Evolutionary conservation across 2,113 vertebrate species (phyloP), one percentile per base, ranked within the genome.

Genomic region (Ophiodon elongatus): DNA sequence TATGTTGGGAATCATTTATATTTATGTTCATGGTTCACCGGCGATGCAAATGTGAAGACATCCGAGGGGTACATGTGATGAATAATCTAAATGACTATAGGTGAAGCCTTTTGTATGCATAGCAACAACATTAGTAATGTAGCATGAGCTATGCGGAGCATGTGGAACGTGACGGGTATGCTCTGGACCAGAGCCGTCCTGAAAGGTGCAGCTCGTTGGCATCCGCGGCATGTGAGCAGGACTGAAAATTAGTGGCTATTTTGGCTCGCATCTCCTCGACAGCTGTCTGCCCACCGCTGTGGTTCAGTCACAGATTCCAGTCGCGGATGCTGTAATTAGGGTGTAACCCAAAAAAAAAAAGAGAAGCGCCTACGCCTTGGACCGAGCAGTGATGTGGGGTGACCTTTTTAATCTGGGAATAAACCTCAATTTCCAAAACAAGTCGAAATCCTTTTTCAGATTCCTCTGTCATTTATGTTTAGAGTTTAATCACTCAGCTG

Each of bases 171-270:
- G 89, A 77, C 29, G 68, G 79, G 82, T 62, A 92, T 89, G 88
- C 83, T 60, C 56, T 56, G 1, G 63, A 31, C 89, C 79, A 54
- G 85, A 90, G 83, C 88, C 73, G 37, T 87, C 87, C 86, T 90
- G 91, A 94, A 94, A 95, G 94, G 95, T 95, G 95, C 92, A 93
- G 94, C 94, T 81, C 86, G 70, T 80, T 88, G 94, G 91, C 83
- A 94, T 95, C 89, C 43, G 23, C 62, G 87, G 90, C 93, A 94
- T 93, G 80, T 43, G 73, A 85, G 88, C 85, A 35, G 35, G 63
- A 85, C 90, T 81, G 92, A 89, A 93, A 92, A 94, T 93, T 87
- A 93, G 90, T 75, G 89, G 85, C 94, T 96, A 95, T 95, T 95
- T 95, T 93, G 94, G 93, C 90, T 82, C 29, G 63, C 81, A 73